Conservation (phyloP, 2,888 invertebrate genomes). For the Tetragonisca angustula region DNA sequence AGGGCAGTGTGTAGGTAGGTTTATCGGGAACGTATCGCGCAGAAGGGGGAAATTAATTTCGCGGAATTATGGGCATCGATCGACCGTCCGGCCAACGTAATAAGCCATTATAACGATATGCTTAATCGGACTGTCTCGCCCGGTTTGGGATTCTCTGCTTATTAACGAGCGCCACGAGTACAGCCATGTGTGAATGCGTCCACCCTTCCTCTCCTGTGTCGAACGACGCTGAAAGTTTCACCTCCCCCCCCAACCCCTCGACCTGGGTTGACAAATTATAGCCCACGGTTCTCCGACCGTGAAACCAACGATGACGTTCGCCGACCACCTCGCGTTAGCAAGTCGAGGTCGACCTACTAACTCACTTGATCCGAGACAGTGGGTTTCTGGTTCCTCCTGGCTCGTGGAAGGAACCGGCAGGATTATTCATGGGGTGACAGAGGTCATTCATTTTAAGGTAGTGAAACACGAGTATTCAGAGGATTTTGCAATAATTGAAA, state of each 20-base stretch:
- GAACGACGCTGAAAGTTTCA: conserved; percentile 63
- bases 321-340: background rate
- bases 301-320: conserved; percentile 42
- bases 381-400: background rate
- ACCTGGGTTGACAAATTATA: conserved; percentile 72
- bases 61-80: conserved; percentile 57
- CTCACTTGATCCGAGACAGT: background rate
- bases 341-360: conserved; percentile 22
- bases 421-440: background rate
- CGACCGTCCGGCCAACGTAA: conserved; percentile 61
- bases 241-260: conserved; percentile 27
- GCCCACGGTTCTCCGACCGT: conserved; percentile 59
- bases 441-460: background rate
- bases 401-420: background rate
- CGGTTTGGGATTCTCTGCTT: conserved; percentile 42
- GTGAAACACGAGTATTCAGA: background rate
- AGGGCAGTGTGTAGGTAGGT: background rate
- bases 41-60: conserved; percentile 63
- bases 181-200: conserved; percentile 50
- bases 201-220: background rate
- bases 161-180: conserved; percentile 64
- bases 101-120: conserved; percentile 71
- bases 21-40: conserved; percentile 37
- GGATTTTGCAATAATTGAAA: background rate
- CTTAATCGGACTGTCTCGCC: conserved; percentile 60